These are phyloP conservation scores for Cephalopachus bancanus DNA, from an alignment of 2,797 vertebrate species.

Conservation along the genomic window DNA sequence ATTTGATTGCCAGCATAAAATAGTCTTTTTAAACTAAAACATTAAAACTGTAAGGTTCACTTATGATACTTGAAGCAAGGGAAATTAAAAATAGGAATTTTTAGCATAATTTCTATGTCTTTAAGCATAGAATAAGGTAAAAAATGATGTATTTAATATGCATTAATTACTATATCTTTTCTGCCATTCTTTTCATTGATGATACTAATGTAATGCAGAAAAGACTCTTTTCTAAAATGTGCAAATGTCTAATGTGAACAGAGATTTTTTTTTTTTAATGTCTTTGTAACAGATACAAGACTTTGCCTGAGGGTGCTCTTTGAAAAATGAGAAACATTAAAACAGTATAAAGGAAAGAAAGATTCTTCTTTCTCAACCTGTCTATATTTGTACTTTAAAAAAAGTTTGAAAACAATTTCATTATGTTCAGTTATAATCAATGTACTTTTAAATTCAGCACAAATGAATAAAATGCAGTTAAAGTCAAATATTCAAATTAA, in stretches of 20 bases:
- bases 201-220: slow-evolving; percentile 62
- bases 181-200: slow-evolving; percentile 26
- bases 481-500: slow-evolving; percentile 24
- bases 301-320: slow-evolving; percentile 76
- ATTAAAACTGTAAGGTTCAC: background rate
- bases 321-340: slow-evolving; percentile 82
- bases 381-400: slow-evolving; percentile 41
- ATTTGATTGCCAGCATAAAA: background rate
- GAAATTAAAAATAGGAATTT: background rate
- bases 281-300: slow-evolving; percentile 75
- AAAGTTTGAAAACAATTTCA: slow-evolving; percentile 60
- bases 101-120: background rate
- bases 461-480: slow-evolving; percentile 45
- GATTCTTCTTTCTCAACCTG: slow-evolving; percentile 52
- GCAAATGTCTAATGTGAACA: slow-evolving; percentile 58
- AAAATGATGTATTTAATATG: slow-evolving; percentile 55
- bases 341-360: slow-evolving; percentile 58
- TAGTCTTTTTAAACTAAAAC: background rate
- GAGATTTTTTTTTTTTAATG: slow-evolving; percentile 60
- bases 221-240: slow-evolving; percentile 57
- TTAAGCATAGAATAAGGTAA: slow-evolving; percentile 52
- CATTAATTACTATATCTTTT: slow-evolving; percentile 60
- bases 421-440: slow-evolving; percentile 66
- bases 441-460: slow-evolving; percentile 53
- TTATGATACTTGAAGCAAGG: slow-evolving; percentile 45